These are phyloP conservation scores for Grammomys surdaster DNA, from an alignment of 2,113 vertebrate species.

Conservation along the genomic window DNA sequence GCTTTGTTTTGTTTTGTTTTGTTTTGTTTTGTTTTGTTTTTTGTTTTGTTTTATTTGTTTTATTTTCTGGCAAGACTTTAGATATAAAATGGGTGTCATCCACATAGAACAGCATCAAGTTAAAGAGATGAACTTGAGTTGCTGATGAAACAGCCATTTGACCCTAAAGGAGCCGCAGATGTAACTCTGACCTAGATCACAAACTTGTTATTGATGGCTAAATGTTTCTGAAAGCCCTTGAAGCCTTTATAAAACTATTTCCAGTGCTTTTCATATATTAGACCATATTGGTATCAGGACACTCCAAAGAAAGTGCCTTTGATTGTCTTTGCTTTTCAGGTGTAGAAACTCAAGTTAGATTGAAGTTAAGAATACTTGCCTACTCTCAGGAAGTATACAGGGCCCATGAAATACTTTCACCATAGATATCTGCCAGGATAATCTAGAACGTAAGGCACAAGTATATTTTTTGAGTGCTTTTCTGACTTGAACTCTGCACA, in stretches of 20 bases:
- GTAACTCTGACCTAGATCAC: background rate
- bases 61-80: background rate
- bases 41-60: too few species aligned
- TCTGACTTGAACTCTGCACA: too few species aligned
- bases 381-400: too few species aligned
- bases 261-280: background rate
- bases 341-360: background rate
- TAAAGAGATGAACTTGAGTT: background rate
- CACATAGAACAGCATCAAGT: background rate
- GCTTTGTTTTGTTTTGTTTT: too few species aligned
- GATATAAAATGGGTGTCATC: background rate
- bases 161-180: background rate
- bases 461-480: too few species aligned
- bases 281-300: background rate
- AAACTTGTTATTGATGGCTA: background rate
- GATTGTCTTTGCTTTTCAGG: background rate
- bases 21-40: too few species aligned
- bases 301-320: background rate
- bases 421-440: too few species aligned
- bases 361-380: too few species aligned
- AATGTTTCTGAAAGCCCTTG: background rate
- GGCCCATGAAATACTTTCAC: too few species aligned
- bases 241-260: too few species aligned
- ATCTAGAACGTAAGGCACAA: too few species aligned
- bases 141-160: background rate